Evolutionary conservation across 2,113 vertebrate genomes (phyloP).

Genomic region (Caranx ignobilis): DNA sequence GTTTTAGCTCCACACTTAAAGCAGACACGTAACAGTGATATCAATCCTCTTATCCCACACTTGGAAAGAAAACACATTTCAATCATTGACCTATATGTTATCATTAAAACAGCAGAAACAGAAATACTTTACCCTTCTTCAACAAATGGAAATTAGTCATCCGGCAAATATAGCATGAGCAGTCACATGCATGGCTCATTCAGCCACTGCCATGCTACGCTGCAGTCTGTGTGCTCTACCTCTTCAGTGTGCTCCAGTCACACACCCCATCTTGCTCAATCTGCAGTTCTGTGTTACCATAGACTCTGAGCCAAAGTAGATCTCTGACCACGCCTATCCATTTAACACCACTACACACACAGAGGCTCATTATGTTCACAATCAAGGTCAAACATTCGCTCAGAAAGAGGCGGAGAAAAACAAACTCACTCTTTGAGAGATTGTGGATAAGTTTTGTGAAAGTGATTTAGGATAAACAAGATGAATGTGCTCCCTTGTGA

Average conservation of each 20-base stretch:
- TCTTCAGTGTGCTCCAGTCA: constrained; percentile 43
- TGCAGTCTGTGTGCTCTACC: constrained; percentile 22
- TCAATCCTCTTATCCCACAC: neutral
- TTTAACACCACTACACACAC: constrained; percentile 48
- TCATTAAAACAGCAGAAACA: neutral
- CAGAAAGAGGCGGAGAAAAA: constrained; percentile 21
- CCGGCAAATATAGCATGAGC: neutral
- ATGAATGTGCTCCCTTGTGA: constrained; percentile 41
- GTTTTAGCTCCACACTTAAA: neutral
- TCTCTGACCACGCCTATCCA: constrained; percentile 47
- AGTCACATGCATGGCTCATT: constrained; percentile 24
- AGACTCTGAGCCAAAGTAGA: constrained; percentile 48
- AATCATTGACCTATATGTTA: neutral
- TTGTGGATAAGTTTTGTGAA: too few species aligned
- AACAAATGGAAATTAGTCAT: neutral
- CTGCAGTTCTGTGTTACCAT: constrained; percentile 60
- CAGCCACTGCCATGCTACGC: constrained; percentile 22
- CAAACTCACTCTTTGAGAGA: constrained; percentile 51
- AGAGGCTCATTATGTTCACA: constrained; percentile 43
- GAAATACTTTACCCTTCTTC: neutral
- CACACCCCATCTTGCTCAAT: constrained; percentile 20
- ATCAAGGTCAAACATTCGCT: constrained; percentile 56
- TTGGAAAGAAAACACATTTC: neutral
- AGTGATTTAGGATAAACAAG: constrained; percentile 48
- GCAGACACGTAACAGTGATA: neutral